Percentiles rank a stretch among this genome's conserved stretches.
Evolutionary conservation across 2,888 invertebrate genomes (phyloP).

Genomic region (Drosophila paucipuncta): DNA sequence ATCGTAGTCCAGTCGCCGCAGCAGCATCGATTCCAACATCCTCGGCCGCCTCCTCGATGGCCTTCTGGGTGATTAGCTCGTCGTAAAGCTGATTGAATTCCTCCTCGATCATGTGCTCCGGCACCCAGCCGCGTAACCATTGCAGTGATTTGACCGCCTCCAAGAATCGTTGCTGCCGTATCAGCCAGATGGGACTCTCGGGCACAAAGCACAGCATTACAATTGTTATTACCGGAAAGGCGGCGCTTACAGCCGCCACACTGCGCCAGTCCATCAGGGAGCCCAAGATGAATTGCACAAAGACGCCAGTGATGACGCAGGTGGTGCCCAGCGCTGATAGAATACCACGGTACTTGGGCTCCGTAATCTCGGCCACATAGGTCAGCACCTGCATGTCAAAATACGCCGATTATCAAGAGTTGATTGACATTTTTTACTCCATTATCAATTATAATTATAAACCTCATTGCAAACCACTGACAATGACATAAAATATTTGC

Average conservation of each 20-base stretch:
- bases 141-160: slow-evolving; percentile 90
- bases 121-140: slow-evolving; percentile 93
- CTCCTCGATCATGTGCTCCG: slow-evolving; percentile 87
- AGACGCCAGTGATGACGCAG: slow-evolving; percentile 91
- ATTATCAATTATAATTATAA: slow-evolving; percentile 10
- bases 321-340: slow-evolving; percentile 90
- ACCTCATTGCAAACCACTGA: slow-evolving; percentile 10
- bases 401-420: slow-evolving; percentile 17
- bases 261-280: slow-evolving; percentile 90
- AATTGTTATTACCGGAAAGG: slow-evolving; percentile 88
- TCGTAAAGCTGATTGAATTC: slow-evolving; percentile 84
- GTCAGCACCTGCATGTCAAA: slow-evolving; percentile 88
- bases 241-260: slow-evolving; percentile 89
- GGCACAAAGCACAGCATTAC: slow-evolving; percentile 90
- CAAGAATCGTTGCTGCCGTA: slow-evolving; percentile 88
- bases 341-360: slow-evolving; percentile 91
- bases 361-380: slow-evolving; percentile 93
- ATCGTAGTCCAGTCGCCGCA: slow-evolving; percentile 35
- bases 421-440: background rate
- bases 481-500: slow-evolving; percentile 18
- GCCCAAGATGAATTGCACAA: slow-evolving; percentile 91
- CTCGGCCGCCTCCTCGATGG: slow-evolving; percentile 73
- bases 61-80: slow-evolving; percentile 81
- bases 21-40: slow-evolving; percentile 20
- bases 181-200: slow-evolving; percentile 93